phyloP scores from a whole-genome alignment of 2,113 vertebrate genomes.

The Cromileptes altivelis region DNA sequence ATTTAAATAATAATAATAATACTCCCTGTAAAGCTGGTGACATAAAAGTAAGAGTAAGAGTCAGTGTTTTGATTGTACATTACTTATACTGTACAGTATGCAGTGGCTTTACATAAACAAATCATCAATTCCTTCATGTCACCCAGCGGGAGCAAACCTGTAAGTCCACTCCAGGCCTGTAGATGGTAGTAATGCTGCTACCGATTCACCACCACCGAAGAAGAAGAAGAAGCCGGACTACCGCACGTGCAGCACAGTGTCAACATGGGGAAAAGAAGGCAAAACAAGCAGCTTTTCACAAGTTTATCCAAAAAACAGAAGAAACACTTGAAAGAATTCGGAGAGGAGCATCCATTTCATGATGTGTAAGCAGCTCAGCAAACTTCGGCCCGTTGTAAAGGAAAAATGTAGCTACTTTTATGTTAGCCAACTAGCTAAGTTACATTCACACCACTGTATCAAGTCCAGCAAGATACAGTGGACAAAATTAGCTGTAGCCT shows the following conservation, averaged over 20 bases:
- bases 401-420: background rate
- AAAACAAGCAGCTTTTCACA: conserved; percentile 76
- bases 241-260: conserved; percentile 55
- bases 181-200: conserved; percentile 7
- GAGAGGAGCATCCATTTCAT: conserved; percentile 93
- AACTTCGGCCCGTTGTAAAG: too few species aligned
- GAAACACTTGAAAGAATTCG: conserved; percentile 93
- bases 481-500: background rate
- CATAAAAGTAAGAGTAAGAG: background rate
- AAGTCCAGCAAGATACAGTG: background rate
- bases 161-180: conserved; percentile 31
- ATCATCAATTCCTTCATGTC: background rate
- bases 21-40: background rate
- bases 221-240: background rate
- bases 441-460: background rate
- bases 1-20: too few species aligned
- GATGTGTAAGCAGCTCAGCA: conserved; percentile 84
- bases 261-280: conserved; percentile 88
- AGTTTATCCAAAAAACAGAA: conserved; percentile 91
- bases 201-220: background rate
- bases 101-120: background rate
- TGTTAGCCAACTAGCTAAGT: conserved; percentile 40
- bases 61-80: background rate
- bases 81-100: background rate
- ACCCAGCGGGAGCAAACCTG: background rate